Base-by-base conservation (phyloP, 1,140 invertebrate genomes). In the Parapsyche elsis region DNA sequence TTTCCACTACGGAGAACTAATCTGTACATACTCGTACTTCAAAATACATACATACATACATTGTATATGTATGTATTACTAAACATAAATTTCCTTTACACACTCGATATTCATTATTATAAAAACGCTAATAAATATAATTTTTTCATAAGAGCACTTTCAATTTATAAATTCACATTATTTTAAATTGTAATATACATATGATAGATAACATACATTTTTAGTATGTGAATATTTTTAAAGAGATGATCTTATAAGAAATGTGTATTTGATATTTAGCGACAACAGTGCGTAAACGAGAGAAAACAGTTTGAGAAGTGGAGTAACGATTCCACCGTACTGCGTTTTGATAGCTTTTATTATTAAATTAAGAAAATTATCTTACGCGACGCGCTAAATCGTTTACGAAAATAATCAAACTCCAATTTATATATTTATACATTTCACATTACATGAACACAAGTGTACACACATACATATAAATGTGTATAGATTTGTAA, bases 321-420 rank as follows among this genome's bases (percentile, higher is more conserved):
- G 24, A 71, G 21, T 71, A 26, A 26, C 70, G 70, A 71, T 23
- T 71, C 26, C 30, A n/a, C 21, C 12, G 70, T 45, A 71, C 26
- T 71, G 38, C 14, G 46, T 53, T 75, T 46, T 75, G 71, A 75
- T 75, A 14, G 71, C 71, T 75, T 75, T 75, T 26, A 26, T 75
- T 75, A 75, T 75, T 75, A 75, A 75, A 75, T 75, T 75, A 75
- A 75, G 71, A 75, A 75, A 75, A 75, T 75, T 75, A 53, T 38
- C 21, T 75, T 75, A 24, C 21, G 38, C 21, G n/a, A 21, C 24
- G 45, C 14, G 44, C 46, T 75, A 75, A 75, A 49, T 21, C 45
- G 38, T 26, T 75, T 24, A 26, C 45, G 9, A 75, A 75, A 75
- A 46, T 26, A 75, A 75, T 75, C 45, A 75, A 46, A 75, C 71